Conservation (phyloP, 2,797 vertebrate species). For the Etheostoma perlongum region DNA sequence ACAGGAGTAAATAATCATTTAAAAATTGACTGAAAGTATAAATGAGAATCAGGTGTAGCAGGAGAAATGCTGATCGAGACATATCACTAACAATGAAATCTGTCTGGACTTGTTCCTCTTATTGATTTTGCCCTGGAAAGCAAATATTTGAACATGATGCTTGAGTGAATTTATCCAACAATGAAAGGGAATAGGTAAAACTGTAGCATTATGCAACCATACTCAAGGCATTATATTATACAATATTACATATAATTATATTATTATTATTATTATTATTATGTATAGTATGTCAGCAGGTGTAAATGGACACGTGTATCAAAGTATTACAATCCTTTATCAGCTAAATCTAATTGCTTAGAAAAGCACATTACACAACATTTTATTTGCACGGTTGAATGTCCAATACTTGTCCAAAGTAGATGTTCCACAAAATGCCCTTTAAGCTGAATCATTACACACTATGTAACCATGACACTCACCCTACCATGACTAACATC, state of each 20-base stretch:
- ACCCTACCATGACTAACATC: not conserved
- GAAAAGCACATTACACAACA: slow-evolving; percentile 17
- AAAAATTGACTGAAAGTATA: too few species aligned
- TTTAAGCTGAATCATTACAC: not conserved
- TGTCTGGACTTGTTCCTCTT: not conserved
- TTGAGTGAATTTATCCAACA: not conserved
- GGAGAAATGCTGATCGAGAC: not conserved
- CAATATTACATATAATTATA: too few species aligned
- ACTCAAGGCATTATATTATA: not conserved
- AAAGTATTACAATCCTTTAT: not conserved
- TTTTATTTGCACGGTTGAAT: slow-evolving; percentile 34
- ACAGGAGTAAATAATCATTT: not conserved
- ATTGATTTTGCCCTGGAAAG: not conserved
- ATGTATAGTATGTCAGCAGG: not conserved
- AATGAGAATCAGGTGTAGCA: too few species aligned
- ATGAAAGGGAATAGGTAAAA: not conserved
- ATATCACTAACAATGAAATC: not conserved
- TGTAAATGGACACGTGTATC: not conserved
- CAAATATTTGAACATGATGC: slow-evolving; percentile 10
- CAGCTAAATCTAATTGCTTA: not conserved
- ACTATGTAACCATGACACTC: not conserved
- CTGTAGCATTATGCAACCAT: not conserved
- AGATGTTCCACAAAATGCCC: not conserved
- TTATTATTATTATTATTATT: too few species aligned
- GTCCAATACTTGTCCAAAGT: not conserved